Conservation (phyloP, 2,888 invertebrate genomes). For the Drosophila siamana region DNA sequence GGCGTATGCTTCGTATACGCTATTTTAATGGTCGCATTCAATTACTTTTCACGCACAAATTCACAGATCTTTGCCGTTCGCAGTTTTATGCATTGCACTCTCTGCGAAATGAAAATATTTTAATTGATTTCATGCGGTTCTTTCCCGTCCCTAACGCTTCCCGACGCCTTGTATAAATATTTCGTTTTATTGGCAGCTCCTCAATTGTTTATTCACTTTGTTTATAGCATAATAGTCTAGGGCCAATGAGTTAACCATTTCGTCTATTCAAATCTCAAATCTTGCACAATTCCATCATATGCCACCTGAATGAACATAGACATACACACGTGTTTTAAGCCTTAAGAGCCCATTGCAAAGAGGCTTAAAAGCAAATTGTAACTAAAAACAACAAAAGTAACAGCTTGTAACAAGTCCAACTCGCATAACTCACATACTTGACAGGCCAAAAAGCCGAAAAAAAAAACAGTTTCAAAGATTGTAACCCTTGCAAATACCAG, state of each 20-base stretch:
- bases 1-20: constrained; percentile 51
- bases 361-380: constrained; percentile 1
- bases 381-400: not conserved
- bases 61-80: constrained; percentile 2
- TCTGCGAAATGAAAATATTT: constrained; percentile 62
- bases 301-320: too few species aligned
- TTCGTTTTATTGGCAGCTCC: constrained; percentile 34
- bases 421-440: constrained; percentile 19
- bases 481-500: constrained; percentile 18
- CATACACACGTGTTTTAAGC: not conserved
- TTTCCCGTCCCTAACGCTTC: not conserved
- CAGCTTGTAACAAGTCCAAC: constrained; percentile 10
- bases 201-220: constrained; percentile 43
- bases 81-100: constrained; percentile 46
- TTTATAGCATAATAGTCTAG: constrained; percentile 30
- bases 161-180: constrained; percentile 54
- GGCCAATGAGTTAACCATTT: constrained; percentile 19
- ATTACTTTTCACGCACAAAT: constrained; percentile 54
- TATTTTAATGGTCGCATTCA: constrained; percentile 64
- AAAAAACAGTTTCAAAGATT: constrained; percentile 2
- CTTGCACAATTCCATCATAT: not conserved
- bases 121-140: constrained; percentile 74
- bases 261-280: not conserved
- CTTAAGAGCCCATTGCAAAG: not conserved
- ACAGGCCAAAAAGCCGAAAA: not conserved